Base-by-base conservation (phyloP, 2,113 vertebrate genomes). In the Podilymbus podiceps region DNA sequence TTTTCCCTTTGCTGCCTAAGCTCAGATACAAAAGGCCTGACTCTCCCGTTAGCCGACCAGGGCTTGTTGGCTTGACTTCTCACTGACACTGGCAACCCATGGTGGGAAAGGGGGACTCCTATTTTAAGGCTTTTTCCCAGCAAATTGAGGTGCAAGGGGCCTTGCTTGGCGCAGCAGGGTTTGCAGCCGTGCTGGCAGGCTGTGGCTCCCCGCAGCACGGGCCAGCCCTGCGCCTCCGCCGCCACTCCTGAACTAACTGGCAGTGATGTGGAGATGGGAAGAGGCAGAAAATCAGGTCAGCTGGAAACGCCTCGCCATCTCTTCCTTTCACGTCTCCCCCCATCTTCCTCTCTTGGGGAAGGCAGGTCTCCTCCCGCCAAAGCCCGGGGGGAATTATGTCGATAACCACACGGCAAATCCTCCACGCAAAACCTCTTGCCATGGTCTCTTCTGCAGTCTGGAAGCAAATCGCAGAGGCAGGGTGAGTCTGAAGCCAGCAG, bases 281-380 rank as follows among this genome's bases (percentile, higher is more conserved):
- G 19, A 28, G 66, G 83, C 71, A 91, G 79, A 49, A 96, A 97
- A 97, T 93, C 95, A 97, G 97, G 95, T 96, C 96, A 96, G 71
- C 92, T 95, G 96, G 94, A 97, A 97, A 95, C 2, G 35, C 91
- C 73, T 92, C 6, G 1, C 86, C 95, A 91, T 89, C 95, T 69
- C 91, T 91, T 75, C 88, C 89, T 93, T 81, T 88, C 81, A 42
- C 14, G 40, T 68, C 80, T 83, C 19, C 46, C 72, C 42, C 31
- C 64, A 72, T 76, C 50, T 53, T 44, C 47, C 73, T 68, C 79
- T 88, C 79, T 3, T 8, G 49, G 64, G 40, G 58, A 74, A 83
- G 88, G 91, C 35, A 50, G 60, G 42, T 60, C 71, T 47, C 89
- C 8, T 28, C 90, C 67, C 0, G 2, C 71, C 0, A 0, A 12